Evolutionary conservation across 2,113 vertebrate species (phyloP).

Genomic region (Lepus americanus): DNA sequence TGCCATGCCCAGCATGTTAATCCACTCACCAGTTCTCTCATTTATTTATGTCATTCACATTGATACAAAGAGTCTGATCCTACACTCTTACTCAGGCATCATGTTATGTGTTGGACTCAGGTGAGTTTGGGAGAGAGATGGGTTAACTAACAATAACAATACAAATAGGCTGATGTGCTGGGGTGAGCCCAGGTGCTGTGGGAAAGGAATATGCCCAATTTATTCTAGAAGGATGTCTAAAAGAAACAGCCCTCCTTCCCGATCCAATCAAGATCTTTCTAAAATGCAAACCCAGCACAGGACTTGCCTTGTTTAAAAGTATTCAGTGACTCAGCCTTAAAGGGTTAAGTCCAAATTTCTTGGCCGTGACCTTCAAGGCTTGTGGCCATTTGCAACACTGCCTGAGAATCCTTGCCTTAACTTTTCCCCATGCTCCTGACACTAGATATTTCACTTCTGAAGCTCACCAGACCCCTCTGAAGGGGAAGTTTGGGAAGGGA

Average conservation of each 20-base stretch:
- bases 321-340: conserved; percentile 17
- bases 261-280: conserved; percentile 31
- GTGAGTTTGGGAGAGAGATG: conserved; percentile 20
- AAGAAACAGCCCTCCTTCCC: conserved; percentile 13
- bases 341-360: conserved; percentile 54
- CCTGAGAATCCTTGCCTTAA: not conserved
- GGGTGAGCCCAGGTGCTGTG: conserved; percentile 23
- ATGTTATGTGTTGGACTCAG: not conserved
- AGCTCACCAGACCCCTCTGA: conserved; percentile 35
- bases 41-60: conserved; percentile 5
- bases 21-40: not conserved
- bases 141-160: conserved; percentile 16
- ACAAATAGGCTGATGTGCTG: conserved; percentile 17
- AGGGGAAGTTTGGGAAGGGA: conserved; percentile 23
- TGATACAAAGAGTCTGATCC: conserved; percentile 41
- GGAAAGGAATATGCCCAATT: not conserved
- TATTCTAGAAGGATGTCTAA: conserved; percentile 3
- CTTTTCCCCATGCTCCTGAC: not conserved
- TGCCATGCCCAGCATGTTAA: not conserved
- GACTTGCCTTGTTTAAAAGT: conserved; percentile 52
- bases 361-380: conserved; percentile 36
- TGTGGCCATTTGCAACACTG: conserved; percentile 33
- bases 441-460: not conserved
- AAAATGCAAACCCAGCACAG: conserved; percentile 23
- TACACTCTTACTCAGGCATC: conserved; percentile 24